These are phyloP conservation scores for Elgaria multicarinata DNA, from an alignment of 2,113 vertebrate species.

Conservation along the genomic window DNA sequence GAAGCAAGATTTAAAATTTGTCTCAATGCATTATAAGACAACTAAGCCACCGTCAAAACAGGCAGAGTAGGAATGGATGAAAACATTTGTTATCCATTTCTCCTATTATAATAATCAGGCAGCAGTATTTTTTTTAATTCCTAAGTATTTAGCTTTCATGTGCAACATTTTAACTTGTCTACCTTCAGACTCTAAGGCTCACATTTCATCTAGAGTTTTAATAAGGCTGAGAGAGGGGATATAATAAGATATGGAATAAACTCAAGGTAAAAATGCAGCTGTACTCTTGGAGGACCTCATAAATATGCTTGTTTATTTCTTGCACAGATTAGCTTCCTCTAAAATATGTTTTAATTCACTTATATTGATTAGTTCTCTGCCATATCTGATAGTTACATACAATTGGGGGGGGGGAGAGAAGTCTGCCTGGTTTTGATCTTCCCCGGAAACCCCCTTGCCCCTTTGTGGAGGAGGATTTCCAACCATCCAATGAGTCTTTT, in stretches of 20 bases:
- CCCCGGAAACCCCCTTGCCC: background rate
- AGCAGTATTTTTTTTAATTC: constrained; percentile 65
- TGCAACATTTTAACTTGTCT: constrained; percentile 10
- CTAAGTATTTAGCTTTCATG: constrained; percentile 36
- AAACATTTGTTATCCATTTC: constrained; percentile 48
- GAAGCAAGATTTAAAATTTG: constrained; percentile 69
- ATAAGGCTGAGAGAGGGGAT: constrained; percentile 5
- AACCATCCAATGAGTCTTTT: background rate
- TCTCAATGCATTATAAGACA: constrained; percentile 63
- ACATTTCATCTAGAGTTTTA: constrained; percentile 38
- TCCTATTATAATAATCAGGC: constrained; percentile 48
- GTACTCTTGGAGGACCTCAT: background rate
- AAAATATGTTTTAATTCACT: background rate
- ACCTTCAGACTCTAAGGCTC: constrained; percentile 31
- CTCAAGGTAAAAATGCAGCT: background rate
- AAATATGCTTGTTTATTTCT: background rate
- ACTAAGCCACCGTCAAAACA: constrained; percentile 67
- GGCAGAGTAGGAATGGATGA: constrained; percentile 64
- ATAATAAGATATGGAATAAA: background rate
- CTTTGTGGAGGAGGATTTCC: too few relatives aligned
- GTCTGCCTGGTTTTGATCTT: background rate
- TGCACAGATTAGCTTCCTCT: background rate
- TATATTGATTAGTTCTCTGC: background rate
- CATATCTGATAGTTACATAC: background rate
- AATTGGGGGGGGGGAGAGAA: background rate